Base-by-base conservation (phyloP, 2,797 vertebrate genomes). In the Momotus momota region DNA sequence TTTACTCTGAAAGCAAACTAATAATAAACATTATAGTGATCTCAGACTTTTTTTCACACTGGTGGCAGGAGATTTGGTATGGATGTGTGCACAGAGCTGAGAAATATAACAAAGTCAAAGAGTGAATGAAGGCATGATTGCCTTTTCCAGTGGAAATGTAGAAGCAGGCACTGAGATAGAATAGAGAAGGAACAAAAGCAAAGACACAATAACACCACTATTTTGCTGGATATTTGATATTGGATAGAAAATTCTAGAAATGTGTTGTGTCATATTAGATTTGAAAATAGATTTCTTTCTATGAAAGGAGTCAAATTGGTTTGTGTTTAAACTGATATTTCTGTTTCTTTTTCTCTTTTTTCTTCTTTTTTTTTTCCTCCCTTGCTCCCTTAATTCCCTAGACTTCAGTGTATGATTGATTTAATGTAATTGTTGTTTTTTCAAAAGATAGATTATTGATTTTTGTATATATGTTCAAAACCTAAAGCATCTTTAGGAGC, bases 341-440 rank as follows among this genome's bases (percentile, higher is more conserved):
- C 10, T n/a, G 9, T 62, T 0, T 26, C 27, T 49, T 2, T 40
- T 65, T 19, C 0, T 9, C 6, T 20, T 20, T 2, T 45, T 4
- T 7, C 4, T 22, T 6, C 35, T 11, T 35, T 7, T 9, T 35
- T 2, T 51, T 22, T 57, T 19, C 1, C 3, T 51, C 4, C 14
- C 2, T 31, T 40, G 1, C 31, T 77, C 25, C 10, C 71, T 78
- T 67, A 71, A 27, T 61, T 88, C 7, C 14, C 14, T 71, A 21
- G 16, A 22, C 4, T 31, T 60, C 10, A 3, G 20, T 58, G 1
- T 48, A 60, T 2, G 1, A 14, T 18, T 45, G 1, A 20, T 55
- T 81, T 51, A 55, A 64, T 43, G 70, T 57, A 70, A 66, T 25
- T 40, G 3, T 38, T 86, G 5, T 12, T 58, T 10, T 72, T 81